Evolutionary conservation across 2,888 invertebrate species (phyloP).

Genomic region (Eilema caniola): DNA sequence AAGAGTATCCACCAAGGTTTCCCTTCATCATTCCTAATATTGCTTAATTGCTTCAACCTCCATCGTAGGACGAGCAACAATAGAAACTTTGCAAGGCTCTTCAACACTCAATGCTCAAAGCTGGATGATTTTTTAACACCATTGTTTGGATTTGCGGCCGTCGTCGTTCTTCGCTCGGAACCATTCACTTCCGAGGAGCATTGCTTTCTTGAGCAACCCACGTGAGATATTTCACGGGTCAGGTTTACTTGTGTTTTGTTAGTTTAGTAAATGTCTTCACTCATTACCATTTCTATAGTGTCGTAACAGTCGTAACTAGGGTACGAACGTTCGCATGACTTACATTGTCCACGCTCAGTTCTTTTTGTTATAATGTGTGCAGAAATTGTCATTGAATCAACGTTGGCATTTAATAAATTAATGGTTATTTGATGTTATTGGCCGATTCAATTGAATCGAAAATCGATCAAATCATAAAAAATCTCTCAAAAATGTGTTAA

Average conservation of each 20-base stretch:
- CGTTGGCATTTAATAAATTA: conserved; percentile 23
- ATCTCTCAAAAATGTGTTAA: conserved; percentile 38
- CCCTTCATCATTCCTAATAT: conserved; percentile 69
- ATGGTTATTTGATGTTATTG: conserved; percentile 24
- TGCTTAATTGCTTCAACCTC: conserved; percentile 80
- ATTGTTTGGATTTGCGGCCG: conserved; percentile 65
- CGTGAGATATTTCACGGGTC: conserved; percentile 68
- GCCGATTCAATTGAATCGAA: conserved; percentile 14
- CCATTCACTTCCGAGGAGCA: conserved; percentile 74
- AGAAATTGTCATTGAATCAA: conserved; percentile 35
- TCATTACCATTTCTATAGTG: conserved; percentile 63
- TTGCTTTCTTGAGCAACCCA: conserved; percentile 64
- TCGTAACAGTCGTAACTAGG: conserved; percentile 62
- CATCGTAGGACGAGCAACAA: conserved; percentile 68
- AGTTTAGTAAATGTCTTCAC: conserved; percentile 61
- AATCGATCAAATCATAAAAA: conserved; percentile 17
- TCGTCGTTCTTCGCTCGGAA: conserved; percentile 43
- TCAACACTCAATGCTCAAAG: conserved; percentile 62
- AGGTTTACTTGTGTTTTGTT: conserved; percentile 59
- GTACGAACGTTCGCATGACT: conserved; percentile 60
- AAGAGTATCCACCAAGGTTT: conserved; percentile 66
- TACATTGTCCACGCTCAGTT: conserved; percentile 45
- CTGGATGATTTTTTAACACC: conserved; percentile 64
- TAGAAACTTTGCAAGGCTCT: conserved; percentile 69
- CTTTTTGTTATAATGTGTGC: conserved; percentile 38